Conservation (phyloP, 1,140 invertebrate genomes). For the Agraylea sexmaculata region DNA sequence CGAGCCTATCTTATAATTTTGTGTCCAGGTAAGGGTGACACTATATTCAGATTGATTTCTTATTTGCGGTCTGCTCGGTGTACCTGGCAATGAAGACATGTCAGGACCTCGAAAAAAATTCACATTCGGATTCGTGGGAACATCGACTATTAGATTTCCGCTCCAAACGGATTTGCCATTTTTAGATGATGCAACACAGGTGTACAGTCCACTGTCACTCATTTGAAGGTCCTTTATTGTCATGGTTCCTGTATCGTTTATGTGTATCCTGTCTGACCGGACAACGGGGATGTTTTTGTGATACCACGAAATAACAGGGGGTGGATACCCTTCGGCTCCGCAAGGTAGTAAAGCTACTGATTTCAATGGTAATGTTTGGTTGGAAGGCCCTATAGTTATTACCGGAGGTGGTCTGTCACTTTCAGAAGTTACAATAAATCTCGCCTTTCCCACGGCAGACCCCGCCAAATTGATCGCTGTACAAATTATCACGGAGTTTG, state of each 20-base stretch:
- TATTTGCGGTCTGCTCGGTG: conserved; percentile 61
- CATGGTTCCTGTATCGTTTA: conserved; percentile 59
- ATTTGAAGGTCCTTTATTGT: conserved; percentile 65
- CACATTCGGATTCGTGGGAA: conserved; percentile 72
- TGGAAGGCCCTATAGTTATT: conserved; percentile 75
- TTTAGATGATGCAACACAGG: conserved; percentile 72
- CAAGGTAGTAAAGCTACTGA: conserved; percentile 67
- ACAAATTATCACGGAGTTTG: conserved; percentile 58
- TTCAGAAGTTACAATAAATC: conserved; percentile 61
- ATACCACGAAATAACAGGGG: conserved; percentile 76
- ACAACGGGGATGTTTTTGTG: conserved; percentile 61
- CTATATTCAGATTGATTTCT: conserved; percentile 63
- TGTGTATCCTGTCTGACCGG: conserved; percentile 50
- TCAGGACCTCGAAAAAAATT: conserved; percentile 72
- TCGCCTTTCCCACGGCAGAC: conserved; percentile 62
- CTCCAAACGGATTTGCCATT: conserved; percentile 80
- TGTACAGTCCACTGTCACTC: conserved; percentile 66
- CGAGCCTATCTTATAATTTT: conserved; percentile 63
- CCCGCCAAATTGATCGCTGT: conserved; percentile 73
- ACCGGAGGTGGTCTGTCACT: conserved; percentile 75
- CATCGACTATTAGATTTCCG: conserved; percentile 63
- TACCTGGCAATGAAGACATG: conserved; percentile 58
- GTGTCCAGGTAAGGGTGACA: conserved; percentile 71
- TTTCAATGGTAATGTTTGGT: conserved; percentile 75
- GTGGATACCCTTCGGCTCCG: conserved; percentile 59